These are phyloP conservation scores for Rissa tridactyla DNA, from an alignment of 2,113 vertebrate species.

Conservation along the genomic window DNA sequence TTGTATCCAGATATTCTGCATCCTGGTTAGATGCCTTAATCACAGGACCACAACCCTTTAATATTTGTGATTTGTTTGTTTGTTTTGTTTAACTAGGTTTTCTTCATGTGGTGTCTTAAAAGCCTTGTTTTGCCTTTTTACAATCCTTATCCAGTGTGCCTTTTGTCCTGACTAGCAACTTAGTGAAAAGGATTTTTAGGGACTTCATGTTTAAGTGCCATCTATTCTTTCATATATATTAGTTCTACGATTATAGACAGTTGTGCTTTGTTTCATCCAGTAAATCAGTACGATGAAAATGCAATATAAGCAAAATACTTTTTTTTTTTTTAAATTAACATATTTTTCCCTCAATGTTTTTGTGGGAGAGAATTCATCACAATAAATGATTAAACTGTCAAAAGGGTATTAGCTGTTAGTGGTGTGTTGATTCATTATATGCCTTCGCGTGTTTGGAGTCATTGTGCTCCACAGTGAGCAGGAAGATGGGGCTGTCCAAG, in stretches of 20 bases:
- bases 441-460: background rate
- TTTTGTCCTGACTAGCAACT: background rate
- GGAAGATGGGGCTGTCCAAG: constrained; percentile 34
- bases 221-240: background rate
- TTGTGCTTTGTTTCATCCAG: background rate
- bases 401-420: constrained; percentile 50
- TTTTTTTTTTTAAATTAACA: constrained; percentile 18
- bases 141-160: background rate
- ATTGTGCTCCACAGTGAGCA: background rate
- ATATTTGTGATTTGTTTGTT: background rate
- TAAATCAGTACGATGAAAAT: background rate
- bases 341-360: background rate
- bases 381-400: constrained; percentile 46
- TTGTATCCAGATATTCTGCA: constrained; percentile 10
- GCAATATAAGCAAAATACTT: background rate
- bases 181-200: background rate
- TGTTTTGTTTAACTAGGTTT: background rate
- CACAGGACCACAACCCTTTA: background rate
- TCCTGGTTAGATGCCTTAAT: background rate
- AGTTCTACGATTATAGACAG: background rate
- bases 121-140: background rate
- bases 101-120: background rate
- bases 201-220: background rate
- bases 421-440: constrained; percentile 26
- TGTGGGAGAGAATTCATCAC: constrained; percentile 25